Conservation (phyloP, 1,140 invertebrate genomes). For the Polyergus mexicanus region DNA sequence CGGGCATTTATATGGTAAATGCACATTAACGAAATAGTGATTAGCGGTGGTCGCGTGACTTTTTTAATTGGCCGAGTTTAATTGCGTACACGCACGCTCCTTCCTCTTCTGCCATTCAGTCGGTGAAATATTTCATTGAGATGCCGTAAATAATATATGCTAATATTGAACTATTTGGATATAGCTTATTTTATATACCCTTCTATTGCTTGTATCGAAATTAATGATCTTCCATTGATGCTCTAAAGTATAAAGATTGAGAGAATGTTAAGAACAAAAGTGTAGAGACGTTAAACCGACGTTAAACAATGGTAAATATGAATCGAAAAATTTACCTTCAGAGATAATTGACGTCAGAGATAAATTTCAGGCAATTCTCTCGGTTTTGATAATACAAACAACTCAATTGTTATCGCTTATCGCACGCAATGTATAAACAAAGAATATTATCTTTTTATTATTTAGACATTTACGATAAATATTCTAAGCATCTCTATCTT, state of each 20-base stretch:
- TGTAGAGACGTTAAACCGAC: not conserved
- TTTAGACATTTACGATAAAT: slow-evolving; percentile 17
- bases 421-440: not conserved
- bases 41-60: slow-evolving; percentile 28
- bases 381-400: not conserved
- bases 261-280: too few species aligned
- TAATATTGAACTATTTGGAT: not conserved
- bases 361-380: not conserved
- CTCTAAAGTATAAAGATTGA: not conserved
- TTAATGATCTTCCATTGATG: slow-evolving; percentile 14
- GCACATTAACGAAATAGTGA: slow-evolving; percentile 12
- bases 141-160: not conserved
- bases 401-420: not conserved
- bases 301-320: not conserved
- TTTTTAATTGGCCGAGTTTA: slow-evolving; percentile 20
- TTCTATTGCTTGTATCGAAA: not conserved
- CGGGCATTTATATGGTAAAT: not conserved
- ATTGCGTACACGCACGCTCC: not conserved
- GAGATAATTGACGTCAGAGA: slow-evolving; percentile 23
- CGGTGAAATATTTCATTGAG: not conserved
- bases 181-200: not conserved
- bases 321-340: slow-evolving; percentile 21
- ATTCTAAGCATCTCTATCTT: not conserved
- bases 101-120: not conserved
- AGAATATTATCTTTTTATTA: slow-evolving; percentile 21